Base-by-base conservation (phyloP, 2,888 invertebrate genomes). In the Drosophila multiciliata region DNA sequence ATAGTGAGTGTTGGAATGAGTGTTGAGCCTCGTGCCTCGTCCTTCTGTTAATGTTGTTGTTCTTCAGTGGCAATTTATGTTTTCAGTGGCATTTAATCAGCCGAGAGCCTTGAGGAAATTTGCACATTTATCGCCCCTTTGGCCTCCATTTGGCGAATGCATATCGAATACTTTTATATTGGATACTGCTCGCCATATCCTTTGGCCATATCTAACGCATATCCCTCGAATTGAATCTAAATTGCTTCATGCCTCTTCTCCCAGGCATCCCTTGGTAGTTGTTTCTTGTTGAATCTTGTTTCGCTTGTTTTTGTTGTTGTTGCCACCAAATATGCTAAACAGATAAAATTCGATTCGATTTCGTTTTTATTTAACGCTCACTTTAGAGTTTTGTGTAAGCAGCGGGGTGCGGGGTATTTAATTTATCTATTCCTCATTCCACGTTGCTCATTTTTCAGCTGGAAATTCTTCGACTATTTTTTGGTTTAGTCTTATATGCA, bases 61-160 rank as follows among this genome's bases (percentile, higher is more conserved):
- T 45, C 45, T 72, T 68, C 78, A 72, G 80, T 66, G 57, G 78
- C 76, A 87, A 84, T 89, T 87, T 89, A 84, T 84, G 89, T 62
- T 78, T 81, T 65, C 76, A 75, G 67, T 57, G 82, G 85, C 87
- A 85, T 83, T 87, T 83, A 83, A 83, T 83, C 81, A 86, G 83
- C 17, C 66, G 69, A 67, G 73, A 69, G 73, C 60, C 66, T 67
- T 67, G 66, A 70, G 63, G 59, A 80, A 85, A 87, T 79, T 73
- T 83, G 61, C 83, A 83, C 75, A 86, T 87, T 83, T 82, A 87
- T 86, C 73, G 83, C 62, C 35, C 26, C 20, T 49, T 66, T 63
- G 81, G 63, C 78, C 67, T 67, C 65, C 63, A 45, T 52, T 65
- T 23, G 8, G 71, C 58, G 45, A 65, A 40, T 65, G 61, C 61